Base-by-base conservation (phyloP, 2,113 vertebrate genomes). In the Caranx melampygus region DNA sequence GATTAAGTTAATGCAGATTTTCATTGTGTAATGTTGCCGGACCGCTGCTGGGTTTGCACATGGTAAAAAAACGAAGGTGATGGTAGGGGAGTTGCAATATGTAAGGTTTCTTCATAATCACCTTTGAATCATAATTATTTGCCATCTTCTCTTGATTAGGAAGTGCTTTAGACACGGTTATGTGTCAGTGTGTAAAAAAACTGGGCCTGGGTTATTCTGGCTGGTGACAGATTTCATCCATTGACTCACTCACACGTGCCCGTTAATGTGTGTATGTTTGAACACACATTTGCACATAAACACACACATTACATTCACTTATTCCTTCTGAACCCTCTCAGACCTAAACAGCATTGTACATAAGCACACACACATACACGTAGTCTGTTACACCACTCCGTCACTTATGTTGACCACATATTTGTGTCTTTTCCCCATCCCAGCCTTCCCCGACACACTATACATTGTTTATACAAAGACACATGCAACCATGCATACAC, bases 131-230 rank as follows among this genome's bases (percentile, higher is more conserved):
- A 21, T 66, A 63, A 83, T 77, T 49, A 31, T 68, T 72, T 61
- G 40, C 63, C 69, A 69, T 85, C 72, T 65, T 72, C 60, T 79
- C 55, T 80, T 59, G 26, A 79, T 83, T 68, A 85, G 81, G 63
- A 91, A 86, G 89, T 90, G 89, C 87, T 85, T 91, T 88, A 84
- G 81, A 90, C 76, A 79, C 69, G 35, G 62, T 5, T 0, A 13
- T 52, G 72, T 86, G 79, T 88, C 77, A 16, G 59, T 47, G 62
- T 82, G 58, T 78, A 75, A 64, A 26, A 26, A 87, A 63, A 79
- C 61, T 51, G 58, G 72, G 78, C 58, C 84, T 21, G 70, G 70
- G 61, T 57, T 81, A 81, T 65, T 65, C 79, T 77, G 57, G 78
- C 76, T 78, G 80, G 67, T 82, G 75, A 87, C 79, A 68, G 72